Base-by-base conservation (phyloP, 2,888 invertebrate genomes). In the Netelia melanura region DNA sequence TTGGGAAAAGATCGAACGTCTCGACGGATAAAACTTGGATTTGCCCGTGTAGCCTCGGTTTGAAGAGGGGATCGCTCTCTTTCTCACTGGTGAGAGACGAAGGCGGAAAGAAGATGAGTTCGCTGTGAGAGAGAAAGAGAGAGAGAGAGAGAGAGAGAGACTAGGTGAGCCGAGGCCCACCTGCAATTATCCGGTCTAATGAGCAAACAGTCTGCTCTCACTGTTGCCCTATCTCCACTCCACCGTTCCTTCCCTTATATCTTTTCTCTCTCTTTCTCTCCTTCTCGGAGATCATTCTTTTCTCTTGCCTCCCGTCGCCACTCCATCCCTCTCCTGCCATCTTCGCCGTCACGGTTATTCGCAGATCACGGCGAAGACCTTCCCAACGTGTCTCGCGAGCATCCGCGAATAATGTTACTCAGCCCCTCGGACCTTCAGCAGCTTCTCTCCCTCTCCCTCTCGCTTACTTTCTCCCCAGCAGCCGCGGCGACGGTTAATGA, bases 141-240 rank as follows among this genome's bases (percentile, higher is more conserved):
- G 87, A 88, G 86, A 85, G 87, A 87, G 85, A 87, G 87, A 88
- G 86, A 75, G 82, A 74, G 83, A 84, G 87, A 86, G 89, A 88
- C 88, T 89, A 89, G 88, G 90, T 88, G 90, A 91, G 90, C 58
- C 87, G 86, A 86, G 90, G 86, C 90, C 90, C 91, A 91, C 91
- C 92, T 91, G 91, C 91, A 93, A 93, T 92, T 93, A 93, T 92
- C 92, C 92, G 92, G 92, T 93, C 92, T 92, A 93, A 93, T 93
- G 93, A 92, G 92, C 92, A 93, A 92, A 92, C 92, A 93, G 92
- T 91, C 91, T 90, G 89, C 87, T 89, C 87, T 86, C 65, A 78
- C 85, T 86, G 71, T 71, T 82, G 82, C 83, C 84, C 88, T 86
- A 61, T 87, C 83, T 67, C 77, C 65, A 68, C 68, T 81, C 84